These are phyloP conservation scores for Pseudorectes ferrugineus DNA, from an alignment of 2,113 vertebrate genomes.

Conservation along the genomic window DNA sequence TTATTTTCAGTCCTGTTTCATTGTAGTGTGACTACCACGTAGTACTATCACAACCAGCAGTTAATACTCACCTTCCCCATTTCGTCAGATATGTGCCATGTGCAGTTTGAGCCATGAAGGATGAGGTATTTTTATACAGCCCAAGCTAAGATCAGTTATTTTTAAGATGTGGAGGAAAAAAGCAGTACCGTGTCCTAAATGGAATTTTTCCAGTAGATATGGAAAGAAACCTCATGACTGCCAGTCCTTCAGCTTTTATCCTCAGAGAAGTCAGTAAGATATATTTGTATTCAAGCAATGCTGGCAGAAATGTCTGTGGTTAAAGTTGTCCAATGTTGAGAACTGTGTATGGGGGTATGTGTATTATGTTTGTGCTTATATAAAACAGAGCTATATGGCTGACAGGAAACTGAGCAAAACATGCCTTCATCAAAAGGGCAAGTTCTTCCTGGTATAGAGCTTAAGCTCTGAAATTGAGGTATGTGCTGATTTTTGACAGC, in stretches of 20 bases:
- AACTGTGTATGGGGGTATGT: background rate
- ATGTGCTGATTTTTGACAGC: conserved; percentile 28
- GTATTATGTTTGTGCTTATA: background rate
- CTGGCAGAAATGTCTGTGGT: background rate
- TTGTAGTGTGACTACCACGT: background rate
- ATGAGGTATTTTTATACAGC: background rate
- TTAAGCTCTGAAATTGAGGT: conserved; percentile 5
- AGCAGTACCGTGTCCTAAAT: background rate
- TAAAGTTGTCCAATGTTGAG: background rate
- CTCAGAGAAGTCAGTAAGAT: background rate
- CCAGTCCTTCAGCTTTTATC: background rate
- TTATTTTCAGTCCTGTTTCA: background rate
- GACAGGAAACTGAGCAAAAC: background rate
- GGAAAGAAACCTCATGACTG: background rate
- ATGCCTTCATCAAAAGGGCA: background rate
- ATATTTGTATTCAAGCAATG: background rate
- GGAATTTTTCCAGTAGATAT: background rate
- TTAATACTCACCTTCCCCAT: background rate
- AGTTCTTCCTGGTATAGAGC: background rate
- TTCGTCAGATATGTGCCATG: background rate
- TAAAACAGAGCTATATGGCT: background rate
- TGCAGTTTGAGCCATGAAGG: background rate
- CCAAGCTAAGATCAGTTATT: background rate
- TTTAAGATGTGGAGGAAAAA: background rate
- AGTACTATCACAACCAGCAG: background rate